Evolutionary conservation across 1,140 invertebrate species (phyloP).

Genomic region (Pseudomyrmex flavicornis): DNA sequence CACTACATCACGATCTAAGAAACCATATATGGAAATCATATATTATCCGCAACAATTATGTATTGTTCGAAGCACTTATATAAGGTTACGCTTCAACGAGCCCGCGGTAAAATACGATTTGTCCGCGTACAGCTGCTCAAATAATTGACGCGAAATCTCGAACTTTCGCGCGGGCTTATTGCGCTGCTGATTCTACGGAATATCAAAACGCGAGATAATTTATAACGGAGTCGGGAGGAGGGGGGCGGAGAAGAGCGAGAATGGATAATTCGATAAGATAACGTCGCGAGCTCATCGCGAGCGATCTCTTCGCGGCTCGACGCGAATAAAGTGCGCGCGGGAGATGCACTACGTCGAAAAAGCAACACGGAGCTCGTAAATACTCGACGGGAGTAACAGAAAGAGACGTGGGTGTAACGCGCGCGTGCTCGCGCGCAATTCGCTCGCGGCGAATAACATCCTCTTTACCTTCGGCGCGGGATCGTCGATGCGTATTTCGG

Average conservation of each 20-base stretch:
- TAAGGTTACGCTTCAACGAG: constrained; percentile 16
- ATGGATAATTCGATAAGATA: constrained; percentile 68
- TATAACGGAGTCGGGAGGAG: neutral
- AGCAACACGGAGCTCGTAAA: constrained; percentile 53
- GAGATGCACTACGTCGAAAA: neutral
- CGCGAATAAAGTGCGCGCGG: neutral
- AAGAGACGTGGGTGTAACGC: constrained; percentile 22
- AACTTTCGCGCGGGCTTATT: constrained; percentile 28
- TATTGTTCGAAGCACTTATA: neutral
- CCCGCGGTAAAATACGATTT: constrained; percentile 3
- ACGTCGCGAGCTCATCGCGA: neutral
- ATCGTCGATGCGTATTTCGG: neutral
- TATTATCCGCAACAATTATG: neutral
- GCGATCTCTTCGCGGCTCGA: constrained; percentile 43
- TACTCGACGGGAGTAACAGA: constrained; percentile 41
- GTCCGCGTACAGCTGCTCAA: neutral
- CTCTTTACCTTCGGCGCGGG: neutral
- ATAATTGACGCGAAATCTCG: neutral
- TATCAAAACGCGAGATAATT: constrained; percentile 48
- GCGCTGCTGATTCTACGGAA: constrained; percentile 18
- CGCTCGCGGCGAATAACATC: neutral
- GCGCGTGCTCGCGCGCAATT: constrained; percentile 15
- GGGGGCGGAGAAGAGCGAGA: constrained; percentile 4
- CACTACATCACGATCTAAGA: neutral
- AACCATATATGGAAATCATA: neutral